Percentiles rank a stretch among this genome's conserved stretches.
Evolutionary conservation across 2,888 invertebrate genomes (phyloP).

Genomic region (Ophioninae sp.): DNA sequence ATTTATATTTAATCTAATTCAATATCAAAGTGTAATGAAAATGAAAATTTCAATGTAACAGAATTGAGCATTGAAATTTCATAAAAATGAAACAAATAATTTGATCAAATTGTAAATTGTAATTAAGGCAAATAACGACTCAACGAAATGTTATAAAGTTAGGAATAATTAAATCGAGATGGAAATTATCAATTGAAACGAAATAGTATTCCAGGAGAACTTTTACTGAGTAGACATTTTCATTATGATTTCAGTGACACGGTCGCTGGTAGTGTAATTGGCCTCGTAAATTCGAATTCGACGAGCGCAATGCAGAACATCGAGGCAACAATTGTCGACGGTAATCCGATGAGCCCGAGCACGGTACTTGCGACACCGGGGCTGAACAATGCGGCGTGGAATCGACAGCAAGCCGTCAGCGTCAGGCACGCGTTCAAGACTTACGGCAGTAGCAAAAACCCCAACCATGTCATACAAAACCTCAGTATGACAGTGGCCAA

Average conservation of each 20-base stretch:
- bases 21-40: too few relatives aligned
- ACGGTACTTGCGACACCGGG: conserved; percentile 78
- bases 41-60: too few relatives aligned
- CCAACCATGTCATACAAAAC: conserved; percentile 93
- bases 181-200: background rate
- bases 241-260: conserved; percentile 77
- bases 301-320: conserved; percentile 72
- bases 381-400: conserved; percentile 81
- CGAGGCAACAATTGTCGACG: conserved; percentile 69
- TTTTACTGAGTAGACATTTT: background rate
- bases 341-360: conserved; percentile 68
- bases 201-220: background rate
- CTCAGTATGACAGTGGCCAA: conserved; percentile 96
- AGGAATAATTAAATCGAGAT: background rate
- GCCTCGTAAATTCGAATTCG: conserved; percentile 70
- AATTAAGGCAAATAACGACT: too few relatives aligned
- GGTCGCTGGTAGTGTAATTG: conserved; percentile 78
- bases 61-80: too few relatives aligned
- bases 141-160: too few relatives aligned
- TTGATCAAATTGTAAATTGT: too few relatives aligned
- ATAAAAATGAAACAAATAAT: too few relatives aligned
- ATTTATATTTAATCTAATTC: too few relatives aligned
- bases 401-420: conserved; percentile 92
- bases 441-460: conserved; percentile 93
- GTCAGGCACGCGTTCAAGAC: conserved; percentile 94